Evolutionary conservation across 2,888 invertebrate species (phyloP), one percentile per base, ranked within the genome.

Genomic region (Idaea aversata): DNA sequence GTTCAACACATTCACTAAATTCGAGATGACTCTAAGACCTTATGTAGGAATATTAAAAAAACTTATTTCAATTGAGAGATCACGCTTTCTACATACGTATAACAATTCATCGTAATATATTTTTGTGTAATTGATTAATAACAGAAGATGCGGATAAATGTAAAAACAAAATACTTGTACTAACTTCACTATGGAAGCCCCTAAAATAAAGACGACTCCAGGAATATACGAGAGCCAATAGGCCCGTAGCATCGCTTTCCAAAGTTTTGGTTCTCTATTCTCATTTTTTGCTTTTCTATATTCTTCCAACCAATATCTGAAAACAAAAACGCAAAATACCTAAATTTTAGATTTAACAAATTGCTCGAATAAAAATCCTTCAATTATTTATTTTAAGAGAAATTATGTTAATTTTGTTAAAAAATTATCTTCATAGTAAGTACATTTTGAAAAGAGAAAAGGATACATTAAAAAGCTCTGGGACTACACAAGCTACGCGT

Each of bases 291-390:
- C 88, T 65, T 83, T 84, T 61, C 90, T 84, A 59, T 93, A 74
- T 87, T 96, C 95, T 70, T 91, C 87, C 57, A 93, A 79, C 95
- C 95, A 95, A 78, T 93, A 90, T 73, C 93, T 94, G 47, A 65
- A 61, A 65, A 63, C 57, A 36, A 61, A 15, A 25, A 25, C 3
- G 63, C 0, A 60, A 65, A 34, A 66, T 58, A 64, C 62, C 64
- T 59, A n/a, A n/a, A n/a, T 59, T 61, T 34, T 34, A 25, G 7
- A 35, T 38, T 58, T 0, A 47, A 36, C 34, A 47, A 36, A 61
- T 38, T 47, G 6, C 15, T 47, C 13, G 5, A 57, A 25, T 34
- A 57, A 62, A 58, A 61, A 67, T 25, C 25, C 25, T 2, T 25
- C 25, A 25, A 25, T 25, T 25, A 25, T 25, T 25, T 25, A 25